These are phyloP conservation scores for Saimiri boliviensis DNA, from an alignment of 2,113 vertebrate genomes.

Conservation along the genomic window DNA sequence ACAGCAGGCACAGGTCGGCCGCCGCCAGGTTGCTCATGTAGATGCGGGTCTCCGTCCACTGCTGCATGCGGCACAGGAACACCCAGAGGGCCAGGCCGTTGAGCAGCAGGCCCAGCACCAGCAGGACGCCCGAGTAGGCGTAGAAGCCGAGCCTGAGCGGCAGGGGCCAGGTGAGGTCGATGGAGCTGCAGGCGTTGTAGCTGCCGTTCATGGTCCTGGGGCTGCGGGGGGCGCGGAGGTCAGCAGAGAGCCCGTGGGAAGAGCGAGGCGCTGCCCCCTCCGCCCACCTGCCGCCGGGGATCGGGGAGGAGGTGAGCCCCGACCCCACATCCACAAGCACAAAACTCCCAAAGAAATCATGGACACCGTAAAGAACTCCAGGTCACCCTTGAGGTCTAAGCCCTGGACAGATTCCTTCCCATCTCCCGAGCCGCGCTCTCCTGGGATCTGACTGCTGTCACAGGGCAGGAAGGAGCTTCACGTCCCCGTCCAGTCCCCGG, in stretches of 20 bases:
- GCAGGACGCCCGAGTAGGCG: not conserved
- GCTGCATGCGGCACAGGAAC: slow-evolving; percentile 81
- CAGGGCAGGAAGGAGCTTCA: not conserved
- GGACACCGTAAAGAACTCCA: not conserved
- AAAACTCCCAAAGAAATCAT: not conserved
- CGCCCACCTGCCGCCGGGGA: not conserved
- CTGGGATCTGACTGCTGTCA: not conserved
- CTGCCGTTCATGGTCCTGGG: slow-evolving; percentile 31
- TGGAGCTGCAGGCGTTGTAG: fast-evolving
- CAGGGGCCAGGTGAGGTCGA: fast-evolving
- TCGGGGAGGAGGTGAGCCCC: not conserved
- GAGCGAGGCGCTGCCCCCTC: not conserved
- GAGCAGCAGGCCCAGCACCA: slow-evolving; percentile 80
- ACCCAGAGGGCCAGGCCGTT: slow-evolving; percentile 82
- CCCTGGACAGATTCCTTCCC: no score
- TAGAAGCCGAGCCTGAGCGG: fast-evolving
- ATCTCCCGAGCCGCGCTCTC: not conserved
- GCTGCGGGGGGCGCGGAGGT: not conserved
- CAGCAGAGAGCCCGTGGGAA: fast-evolving
- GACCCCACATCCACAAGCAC: not conserved
- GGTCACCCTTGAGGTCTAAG: not conserved
- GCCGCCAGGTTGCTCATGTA: slow-evolving; percentile 85
- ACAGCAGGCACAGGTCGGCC: slow-evolving; percentile 83
- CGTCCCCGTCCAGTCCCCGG: not conserved
- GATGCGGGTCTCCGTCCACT: slow-evolving; percentile 84